phyloP scores from a whole-genome alignment of 2,797 vertebrate genomes.

The Lateolabrax maculatus region DNA sequence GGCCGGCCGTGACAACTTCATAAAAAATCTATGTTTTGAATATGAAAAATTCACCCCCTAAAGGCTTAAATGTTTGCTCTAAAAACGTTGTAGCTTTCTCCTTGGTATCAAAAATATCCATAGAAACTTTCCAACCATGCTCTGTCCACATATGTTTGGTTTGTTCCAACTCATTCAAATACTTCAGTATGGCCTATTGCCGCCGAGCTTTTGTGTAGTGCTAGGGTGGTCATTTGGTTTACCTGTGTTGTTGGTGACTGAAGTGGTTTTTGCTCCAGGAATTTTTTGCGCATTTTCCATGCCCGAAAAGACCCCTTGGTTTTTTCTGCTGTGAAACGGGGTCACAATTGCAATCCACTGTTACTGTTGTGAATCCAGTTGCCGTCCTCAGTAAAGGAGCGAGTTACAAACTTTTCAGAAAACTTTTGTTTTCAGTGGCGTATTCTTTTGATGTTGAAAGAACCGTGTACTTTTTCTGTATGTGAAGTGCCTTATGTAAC shows the following conservation, averaged over 20 bases:
- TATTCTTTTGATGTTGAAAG: conserved; percentile 36
- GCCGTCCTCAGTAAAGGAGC: conserved; percentile 34
- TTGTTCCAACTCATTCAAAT: background rate
- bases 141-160: conserved; percentile 10
- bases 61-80: conserved; percentile 22
- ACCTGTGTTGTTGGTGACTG: background rate
- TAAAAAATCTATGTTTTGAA: no score
- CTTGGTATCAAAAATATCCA: conserved; percentile 8
- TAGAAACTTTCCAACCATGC: conserved; percentile 10
- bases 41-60: conserved; percentile 15
- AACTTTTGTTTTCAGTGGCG: conserved; percentile 36
- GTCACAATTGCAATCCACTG: conserved; percentile 53
- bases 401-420: conserved; percentile 46
- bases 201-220: background rate
- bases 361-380: conserved; percentile 47
- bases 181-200: background rate
- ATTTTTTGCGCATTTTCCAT: conserved; percentile 17
- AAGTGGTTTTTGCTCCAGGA: conserved; percentile 23
- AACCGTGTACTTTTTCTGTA: conserved; percentile 8
- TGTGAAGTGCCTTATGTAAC: conserved; percentile 35
- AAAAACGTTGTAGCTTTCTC: conserved; percentile 19
- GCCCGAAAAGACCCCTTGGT: background rate
- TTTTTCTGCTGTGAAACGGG: conserved; percentile 47
- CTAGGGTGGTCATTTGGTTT: conserved; percentile 23
- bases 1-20: no score